These are phyloP conservation scores for Pandion haliaetus DNA, from an alignment of 2,113 vertebrate species.

Conservation along the genomic window DNA sequence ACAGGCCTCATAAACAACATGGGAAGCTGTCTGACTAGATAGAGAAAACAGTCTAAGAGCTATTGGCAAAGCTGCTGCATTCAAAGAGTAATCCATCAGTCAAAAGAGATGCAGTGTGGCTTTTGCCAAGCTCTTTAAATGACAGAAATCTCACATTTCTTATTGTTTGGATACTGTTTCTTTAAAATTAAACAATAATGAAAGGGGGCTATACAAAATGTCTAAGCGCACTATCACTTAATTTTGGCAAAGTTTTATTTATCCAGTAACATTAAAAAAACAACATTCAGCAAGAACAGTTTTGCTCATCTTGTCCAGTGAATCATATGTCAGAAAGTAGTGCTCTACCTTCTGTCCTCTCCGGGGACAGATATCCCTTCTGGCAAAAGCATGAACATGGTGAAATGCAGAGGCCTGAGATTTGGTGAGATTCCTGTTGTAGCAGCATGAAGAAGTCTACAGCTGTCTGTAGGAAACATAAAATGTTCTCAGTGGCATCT, in stretches of 20 bases:
- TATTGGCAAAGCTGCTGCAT: conserved; percentile 28
- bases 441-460: background rate
- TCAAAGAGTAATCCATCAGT: conserved; percentile 22
- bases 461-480: background rate
- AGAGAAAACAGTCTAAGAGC: conserved; percentile 18
- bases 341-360: background rate
- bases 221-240: background rate
- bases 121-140: conserved; percentile 30
- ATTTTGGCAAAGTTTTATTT: background rate
- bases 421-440: background rate
- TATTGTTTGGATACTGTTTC: background rate
- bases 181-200: conserved; percentile 19
- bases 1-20: conserved; percentile 1
- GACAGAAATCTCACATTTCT: conserved; percentile 9
- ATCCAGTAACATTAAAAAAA: background rate
- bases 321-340: background rate
- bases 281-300: background rate
- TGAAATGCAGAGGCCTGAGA: background rate
- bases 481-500: background rate
- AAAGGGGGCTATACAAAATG: background rate
- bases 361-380: background rate
- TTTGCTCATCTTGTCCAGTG: background rate
- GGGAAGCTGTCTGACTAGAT: conserved; percentile 24
- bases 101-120: background rate
- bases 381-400: fast-evolving